phyloP scores from a whole-genome alignment of 2,797 vertebrate species.

The Rhinella marina region DNA sequence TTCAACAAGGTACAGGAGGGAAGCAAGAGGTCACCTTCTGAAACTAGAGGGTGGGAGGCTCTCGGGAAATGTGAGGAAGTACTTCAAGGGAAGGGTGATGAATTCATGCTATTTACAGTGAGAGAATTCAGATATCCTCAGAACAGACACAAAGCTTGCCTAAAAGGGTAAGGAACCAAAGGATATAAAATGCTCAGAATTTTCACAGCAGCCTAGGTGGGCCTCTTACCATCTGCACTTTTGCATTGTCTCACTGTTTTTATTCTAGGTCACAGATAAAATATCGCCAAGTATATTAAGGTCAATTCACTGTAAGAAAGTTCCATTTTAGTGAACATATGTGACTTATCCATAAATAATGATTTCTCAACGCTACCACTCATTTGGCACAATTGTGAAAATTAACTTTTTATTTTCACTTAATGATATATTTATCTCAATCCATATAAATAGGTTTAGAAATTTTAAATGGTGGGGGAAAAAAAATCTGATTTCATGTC shows the following conservation, averaged over 20 bases:
- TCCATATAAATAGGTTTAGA: neutral
- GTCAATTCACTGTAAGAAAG: conserved; percentile 3
- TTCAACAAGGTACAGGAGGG: conserved; percentile 53
- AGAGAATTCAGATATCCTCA: conserved; percentile 55
- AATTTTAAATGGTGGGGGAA: neutral
- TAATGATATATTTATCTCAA: neutral
- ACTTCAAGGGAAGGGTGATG: conserved; percentile 56
- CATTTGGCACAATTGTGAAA: neutral
- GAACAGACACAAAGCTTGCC: conserved; percentile 50
- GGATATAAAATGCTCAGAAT: conserved; percentile 47
- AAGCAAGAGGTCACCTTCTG: conserved; percentile 61
- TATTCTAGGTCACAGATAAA: conserved; percentile 41
- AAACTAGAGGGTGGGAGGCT: conserved; percentile 59
- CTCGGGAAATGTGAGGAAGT: conserved; percentile 59
- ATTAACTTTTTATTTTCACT: neutral
- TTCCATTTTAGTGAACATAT: neutral
- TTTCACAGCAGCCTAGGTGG: conserved; percentile 50
- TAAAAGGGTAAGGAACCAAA: conserved; percentile 40
- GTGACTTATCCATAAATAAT: neutral
- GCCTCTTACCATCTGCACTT: conserved; percentile 44
- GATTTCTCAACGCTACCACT: neutral
- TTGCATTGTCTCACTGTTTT: conserved; percentile 50
- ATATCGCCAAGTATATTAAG: conserved; percentile 47
- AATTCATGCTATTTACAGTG: conserved; percentile 61
- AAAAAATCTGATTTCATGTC: neutral